A percentile compares a stretch with the other conserved stretches of the same genome.
Evolutionary conservation across 2,113 vertebrate species (phyloP).

Genomic region (Narcine bancroftii): DNA sequence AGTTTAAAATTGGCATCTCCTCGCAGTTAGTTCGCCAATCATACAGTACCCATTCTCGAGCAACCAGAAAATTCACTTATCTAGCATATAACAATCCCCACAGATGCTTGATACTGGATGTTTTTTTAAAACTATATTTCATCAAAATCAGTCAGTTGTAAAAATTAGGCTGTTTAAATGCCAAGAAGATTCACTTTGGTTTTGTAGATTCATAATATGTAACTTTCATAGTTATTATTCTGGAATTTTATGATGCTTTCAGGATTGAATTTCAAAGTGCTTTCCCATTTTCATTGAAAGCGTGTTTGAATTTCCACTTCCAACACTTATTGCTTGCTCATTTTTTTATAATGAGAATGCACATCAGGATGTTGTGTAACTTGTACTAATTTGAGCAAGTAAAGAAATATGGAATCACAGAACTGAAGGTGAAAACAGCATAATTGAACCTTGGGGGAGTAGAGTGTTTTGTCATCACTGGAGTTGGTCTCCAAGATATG

Average conservation of each 20-base stretch:
- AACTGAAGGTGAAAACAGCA: not conserved
- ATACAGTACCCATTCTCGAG: no score
- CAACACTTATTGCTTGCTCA: not conserved
- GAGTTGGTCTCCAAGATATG: not conserved
- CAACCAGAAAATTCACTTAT: no score
- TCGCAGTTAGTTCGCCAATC: no score
- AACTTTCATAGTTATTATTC: not conserved
- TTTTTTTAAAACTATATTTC: no score
- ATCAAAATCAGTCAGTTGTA: not conserved
- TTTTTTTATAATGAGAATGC: not conserved
- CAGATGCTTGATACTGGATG: no score
- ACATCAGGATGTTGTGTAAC: not conserved
- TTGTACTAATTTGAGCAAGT: not conserved
- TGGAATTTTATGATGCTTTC: not conserved
- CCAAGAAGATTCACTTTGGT: not conserved
- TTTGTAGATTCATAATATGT: not conserved
- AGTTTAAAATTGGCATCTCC: no score
- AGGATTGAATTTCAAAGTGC: not conserved
- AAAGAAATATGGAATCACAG: not conserved
- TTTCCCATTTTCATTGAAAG: no score
- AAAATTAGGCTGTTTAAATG: not conserved
- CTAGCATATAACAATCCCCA: no score
- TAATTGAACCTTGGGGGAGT: not conserved
- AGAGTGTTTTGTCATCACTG: not conserved
- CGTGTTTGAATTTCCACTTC: no score